phyloP scores from a whole-genome alignment of 2,888 invertebrate genomes.

The Drosophila fungiperda region DNA sequence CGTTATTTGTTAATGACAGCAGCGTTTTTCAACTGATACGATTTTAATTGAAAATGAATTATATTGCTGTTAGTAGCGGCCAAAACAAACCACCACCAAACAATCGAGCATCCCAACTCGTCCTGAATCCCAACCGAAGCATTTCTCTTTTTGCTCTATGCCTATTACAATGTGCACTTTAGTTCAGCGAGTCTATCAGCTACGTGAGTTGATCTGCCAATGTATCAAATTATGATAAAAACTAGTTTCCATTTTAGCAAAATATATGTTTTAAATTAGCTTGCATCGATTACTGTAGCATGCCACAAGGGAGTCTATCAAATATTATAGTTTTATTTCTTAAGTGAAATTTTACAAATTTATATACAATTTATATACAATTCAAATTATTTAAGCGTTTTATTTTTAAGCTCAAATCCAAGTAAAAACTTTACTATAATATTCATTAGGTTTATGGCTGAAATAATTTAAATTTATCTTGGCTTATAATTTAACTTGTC shows the following conservation, averaged over 20 bases:
- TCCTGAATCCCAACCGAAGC: background rate
- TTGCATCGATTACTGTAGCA: background rate
- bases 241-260: background rate
- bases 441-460: background rate
- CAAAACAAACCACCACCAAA: conserved; percentile 13
- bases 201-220: background rate
- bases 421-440: background rate
- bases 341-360: background rate
- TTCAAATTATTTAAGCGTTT: background rate
- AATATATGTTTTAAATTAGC: background rate
- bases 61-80: conserved; percentile 74
- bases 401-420: background rate
- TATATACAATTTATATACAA: background rate
- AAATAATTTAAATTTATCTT: too few species aligned
- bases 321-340: background rate
- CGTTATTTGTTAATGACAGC: conserved; percentile 54
- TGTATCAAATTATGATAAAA: background rate
- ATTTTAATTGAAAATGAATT: conserved; percentile 85
- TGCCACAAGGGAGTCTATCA: background rate
- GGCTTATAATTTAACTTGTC: background rate
- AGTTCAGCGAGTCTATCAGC: conserved; percentile 1
- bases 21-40: conserved; percentile 72
- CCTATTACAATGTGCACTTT: background rate
- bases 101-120: conserved; percentile 2
- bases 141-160: background rate